phyloP scores from a whole-genome alignment of 2,113 vertebrate genomes.

The Electrona antarctica region DNA sequence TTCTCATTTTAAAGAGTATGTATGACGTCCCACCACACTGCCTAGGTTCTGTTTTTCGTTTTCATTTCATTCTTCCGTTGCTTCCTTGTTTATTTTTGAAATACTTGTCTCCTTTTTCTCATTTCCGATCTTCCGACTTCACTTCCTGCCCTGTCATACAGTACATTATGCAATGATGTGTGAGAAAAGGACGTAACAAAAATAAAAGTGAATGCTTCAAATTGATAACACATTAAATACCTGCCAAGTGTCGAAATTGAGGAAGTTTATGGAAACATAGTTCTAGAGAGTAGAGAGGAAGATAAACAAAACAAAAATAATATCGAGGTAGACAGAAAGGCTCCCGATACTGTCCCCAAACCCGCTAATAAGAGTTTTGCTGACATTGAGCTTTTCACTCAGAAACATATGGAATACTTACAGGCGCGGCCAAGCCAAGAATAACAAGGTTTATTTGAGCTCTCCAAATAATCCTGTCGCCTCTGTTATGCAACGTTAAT shows the following conservation, averaged over 20 bases:
- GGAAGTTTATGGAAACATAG: slow-evolving; percentile 10
- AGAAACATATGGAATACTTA: slow-evolving; percentile 30
- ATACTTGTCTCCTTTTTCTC: too few relatives aligned
- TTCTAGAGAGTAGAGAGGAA: slow-evolving; percentile 7
- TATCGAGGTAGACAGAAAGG: slow-evolving; percentile 9
- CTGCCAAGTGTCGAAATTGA: slow-evolving; percentile 18
- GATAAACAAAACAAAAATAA: slow-evolving; percentile 18
- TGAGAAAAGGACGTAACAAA: neutral
- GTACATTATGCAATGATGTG: too few relatives aligned
- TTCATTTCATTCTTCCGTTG: too few relatives aligned
- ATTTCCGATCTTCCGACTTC: too few relatives aligned
- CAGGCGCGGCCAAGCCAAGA: slow-evolving; percentile 34
- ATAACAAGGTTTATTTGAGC: slow-evolving; percentile 29
- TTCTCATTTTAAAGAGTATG: neutral
- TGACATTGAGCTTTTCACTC: slow-evolving; percentile 55
- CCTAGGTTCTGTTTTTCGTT: neutral
- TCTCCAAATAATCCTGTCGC: slow-evolving; percentile 10
- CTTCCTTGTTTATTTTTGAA: too few relatives aligned
- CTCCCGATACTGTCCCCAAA: slow-evolving; percentile 38
- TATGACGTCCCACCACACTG: neutral
- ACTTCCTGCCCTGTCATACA: too few relatives aligned
- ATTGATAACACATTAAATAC: slow-evolving; percentile 17
- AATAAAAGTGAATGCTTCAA: neutral
- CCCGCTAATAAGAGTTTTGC: slow-evolving; percentile 50
- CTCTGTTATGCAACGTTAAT: slow-evolving; percentile 22